phyloP scores from a whole-genome alignment of 1,140 invertebrate genomes.

The Pseudachorutes palmiensis region DNA sequence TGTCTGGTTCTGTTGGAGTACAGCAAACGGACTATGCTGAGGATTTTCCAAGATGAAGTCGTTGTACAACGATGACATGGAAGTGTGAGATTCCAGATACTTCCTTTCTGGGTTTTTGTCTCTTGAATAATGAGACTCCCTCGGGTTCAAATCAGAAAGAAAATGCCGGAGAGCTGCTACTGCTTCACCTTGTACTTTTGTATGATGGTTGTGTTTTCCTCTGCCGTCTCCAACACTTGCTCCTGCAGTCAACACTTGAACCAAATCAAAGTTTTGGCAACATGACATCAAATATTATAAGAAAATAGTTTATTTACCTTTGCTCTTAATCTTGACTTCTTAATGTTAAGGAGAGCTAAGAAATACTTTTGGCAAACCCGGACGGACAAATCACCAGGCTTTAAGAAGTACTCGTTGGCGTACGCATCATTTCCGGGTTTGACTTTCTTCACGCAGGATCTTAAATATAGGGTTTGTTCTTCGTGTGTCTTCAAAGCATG shows the following conservation, averaged over 20 bases:
- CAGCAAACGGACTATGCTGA: not conserved
- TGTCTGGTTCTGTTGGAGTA: not conserved
- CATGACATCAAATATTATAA: not conserved
- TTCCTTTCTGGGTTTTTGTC: not conserved
- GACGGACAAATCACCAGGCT: not conserved
- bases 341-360: slow-evolving; percentile 2
- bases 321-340: not conserved
- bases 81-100: slow-evolving; percentile 2
- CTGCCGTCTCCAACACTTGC: too few relatives aligned
- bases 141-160: not conserved
- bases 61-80: not conserved
- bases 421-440: not conserved
- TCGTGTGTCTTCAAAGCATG: not conserved
- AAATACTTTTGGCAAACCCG: slow-evolving; percentile 11
- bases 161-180: not conserved
- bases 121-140: slow-evolving; percentile 6
- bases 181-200: not conserved
- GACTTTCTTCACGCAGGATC: not conserved
- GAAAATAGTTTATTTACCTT: not conserved
- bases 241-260: too few relatives aligned
- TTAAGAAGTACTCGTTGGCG: not conserved
- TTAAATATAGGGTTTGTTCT: slow-evolving; percentile 4
- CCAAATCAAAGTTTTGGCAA: too few relatives aligned
- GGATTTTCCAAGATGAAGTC: not conserved
- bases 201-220: not conserved